Base-by-base conservation (phyloP, 2,888 invertebrate genomes). In the Empis stercorea region DNA sequence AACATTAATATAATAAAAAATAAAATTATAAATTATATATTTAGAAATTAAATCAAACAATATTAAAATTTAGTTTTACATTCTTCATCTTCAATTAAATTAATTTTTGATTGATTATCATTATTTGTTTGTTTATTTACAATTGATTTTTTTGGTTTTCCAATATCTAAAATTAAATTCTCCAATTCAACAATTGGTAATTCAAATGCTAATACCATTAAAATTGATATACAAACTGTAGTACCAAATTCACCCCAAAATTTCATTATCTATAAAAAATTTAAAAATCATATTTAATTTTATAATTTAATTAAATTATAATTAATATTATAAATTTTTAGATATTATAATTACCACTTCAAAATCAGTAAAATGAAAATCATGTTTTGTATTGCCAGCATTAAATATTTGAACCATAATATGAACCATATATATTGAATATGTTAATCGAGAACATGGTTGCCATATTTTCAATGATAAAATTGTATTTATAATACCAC, bases 131-230 rank as follows among this genome's bases (percentile, higher is more conserved):
- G 5, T 27, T 27, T 27, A 27, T 27, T 27, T 27, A 5, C 5
- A 20, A 5, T 20, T 4, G 5, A 6, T 27, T 2, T 6, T 27
- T 27, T 27, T 27, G 23, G 41, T 46, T 46, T 23, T 2, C 15
- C 6, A 3, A 10, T 14, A 4, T 4, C 20, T 34, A 54, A 48
- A 10, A 54, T 34, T 4, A 58, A 50, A 47, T 61, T 64, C 49
- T 66, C 66, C 14, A 70, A 48, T 5, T 57, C 55, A 4, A 64
- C 53, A n/a, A 65, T 53, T 4, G 70, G 69, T 10, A 64, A 61
- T 55, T 70, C 69, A 53, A 70, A 68, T 10, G 61, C 54, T 43
- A 70, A 49, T 2, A 59, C 57, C 55, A 61, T 59, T 30, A 66
- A 45, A 9, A 61, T 46, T 2, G 65, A 56, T n/a, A 64, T 27